Evolutionary conservation across 2,888 invertebrate genomes (phyloP), one percentile per base, ranked within the genome.

Genomic region (Agonopterix heracliana): DNA sequence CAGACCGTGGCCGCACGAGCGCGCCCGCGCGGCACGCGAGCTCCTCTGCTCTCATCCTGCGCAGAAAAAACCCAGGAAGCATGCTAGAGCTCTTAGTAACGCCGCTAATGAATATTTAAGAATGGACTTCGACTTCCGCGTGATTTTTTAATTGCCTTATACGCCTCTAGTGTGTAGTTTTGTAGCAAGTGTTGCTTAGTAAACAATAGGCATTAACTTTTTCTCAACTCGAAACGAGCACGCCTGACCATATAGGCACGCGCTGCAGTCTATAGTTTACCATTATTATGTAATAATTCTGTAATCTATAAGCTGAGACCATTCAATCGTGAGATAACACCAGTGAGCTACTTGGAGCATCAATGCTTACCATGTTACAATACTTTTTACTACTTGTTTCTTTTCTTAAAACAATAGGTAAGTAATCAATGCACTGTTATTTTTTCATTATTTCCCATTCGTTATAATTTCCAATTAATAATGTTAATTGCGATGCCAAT

Each of bases 101-200:
- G 78, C 69, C 76, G 69, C 61, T 83, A 74, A 83, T 84, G 74
- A 83, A 82, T 81, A 78, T 26, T 26, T 26, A 71, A 74, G 66
- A 71, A 74, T 70, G 59, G 63, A 68, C 78, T 87, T 86, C 88
- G 62, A 68, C 78, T 87, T 86, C 88, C 86, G 83, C 67, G 67
- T 79, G 60, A 66, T 68, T 64, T 60, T 63, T 71, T 81, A 78
- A 81, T 82, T 82, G 71, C 61, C 63, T 59, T 55, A 59, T 60
- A 66, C 59, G 51, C 41, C 40, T 34, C 9, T 42, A n/a, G 17
- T 36, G 44, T 12, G 41, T 3, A 38, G 10, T n/a, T 38, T 41
- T 10, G 26, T 26, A 26, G 26, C 26, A 34, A 12, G 44, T 42
- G 46, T 46, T n/a, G 26, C 17, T 17, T 17, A 26, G 48, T 45